phyloP scores from a whole-genome alignment of 2,888 invertebrate species.

The Synergus itoensis region DNA sequence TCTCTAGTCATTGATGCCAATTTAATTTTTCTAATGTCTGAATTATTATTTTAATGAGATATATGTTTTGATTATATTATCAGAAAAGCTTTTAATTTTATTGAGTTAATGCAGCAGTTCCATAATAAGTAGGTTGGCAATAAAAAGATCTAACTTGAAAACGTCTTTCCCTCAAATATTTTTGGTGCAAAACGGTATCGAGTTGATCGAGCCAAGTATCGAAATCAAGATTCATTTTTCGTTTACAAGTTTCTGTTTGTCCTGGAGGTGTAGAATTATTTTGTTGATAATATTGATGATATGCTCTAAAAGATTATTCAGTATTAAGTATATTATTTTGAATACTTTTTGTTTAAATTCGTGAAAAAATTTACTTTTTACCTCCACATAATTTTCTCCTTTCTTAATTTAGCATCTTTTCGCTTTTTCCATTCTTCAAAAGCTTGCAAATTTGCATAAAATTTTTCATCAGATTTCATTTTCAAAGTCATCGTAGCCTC shows the following conservation, averaged over 20 bases:
- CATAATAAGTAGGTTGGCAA: conserved; percentile 60
- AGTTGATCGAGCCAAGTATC: conserved; percentile 60
- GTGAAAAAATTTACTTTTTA: conserved; percentile 36
- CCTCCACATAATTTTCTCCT: conserved; percentile 36
- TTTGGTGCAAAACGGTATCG: conserved; percentile 59
- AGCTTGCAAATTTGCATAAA: conserved; percentile 49
- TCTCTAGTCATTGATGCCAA: conserved; percentile 19
- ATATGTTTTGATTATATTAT: neutral
- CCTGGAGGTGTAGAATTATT: neutral
- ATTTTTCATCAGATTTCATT: conserved; percentile 43
- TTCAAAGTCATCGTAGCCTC: neutral
- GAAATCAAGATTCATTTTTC: conserved; percentile 47
- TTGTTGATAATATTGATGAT: neutral
- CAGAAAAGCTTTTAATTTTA: neutral
- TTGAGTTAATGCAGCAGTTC: conserved; percentile 41
- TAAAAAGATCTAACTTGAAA: conserved; percentile 60
- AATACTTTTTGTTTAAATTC: neutral
- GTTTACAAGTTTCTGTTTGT: neutral
- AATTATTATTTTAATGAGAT: neutral
- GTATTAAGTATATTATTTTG: neutral
- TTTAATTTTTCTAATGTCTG: conserved; percentile 10
- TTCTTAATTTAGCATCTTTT: conserved; percentile 47
- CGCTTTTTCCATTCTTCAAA: conserved; percentile 48
- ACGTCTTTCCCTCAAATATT: conserved; percentile 60
- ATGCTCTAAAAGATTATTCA: neutral